phyloP scores from a whole-genome alignment of 2,113 vertebrate species.

The Procavia capensis region DNA sequence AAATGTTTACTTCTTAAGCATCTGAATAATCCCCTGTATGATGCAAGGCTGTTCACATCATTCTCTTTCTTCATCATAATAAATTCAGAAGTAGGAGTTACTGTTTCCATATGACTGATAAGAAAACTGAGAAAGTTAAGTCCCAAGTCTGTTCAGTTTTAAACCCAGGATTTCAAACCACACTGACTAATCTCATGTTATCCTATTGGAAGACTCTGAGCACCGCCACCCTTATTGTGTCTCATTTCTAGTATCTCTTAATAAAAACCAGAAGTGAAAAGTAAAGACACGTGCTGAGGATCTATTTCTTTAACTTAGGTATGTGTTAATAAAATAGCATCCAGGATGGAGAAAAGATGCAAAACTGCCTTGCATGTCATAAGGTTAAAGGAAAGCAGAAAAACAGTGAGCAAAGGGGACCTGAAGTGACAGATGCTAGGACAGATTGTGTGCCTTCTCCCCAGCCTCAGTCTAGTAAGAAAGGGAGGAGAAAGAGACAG shows the following conservation, averaged over 20 bases:
- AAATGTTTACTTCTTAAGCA: neutral
- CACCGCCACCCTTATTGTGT: neutral
- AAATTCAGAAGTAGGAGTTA: neutral
- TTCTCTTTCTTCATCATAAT: slow-evolving; percentile 10
- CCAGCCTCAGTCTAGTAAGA: slow-evolving; percentile 43
- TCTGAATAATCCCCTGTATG: neutral
- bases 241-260: neutral
- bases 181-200: neutral
- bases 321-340: neutral
- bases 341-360: neutral
- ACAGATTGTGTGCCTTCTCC: slow-evolving; percentile 67
- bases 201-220: neutral
- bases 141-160: neutral
- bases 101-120: neutral
- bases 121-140: neutral
- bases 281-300: neutral
- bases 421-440: slow-evolving; percentile 37
- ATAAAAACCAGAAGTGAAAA: neutral
- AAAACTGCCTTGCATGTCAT: neutral
- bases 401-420: slow-evolving; percentile 60
- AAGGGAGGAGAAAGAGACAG: neutral
- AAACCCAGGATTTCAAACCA: neutral
- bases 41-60: neutral
- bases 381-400: slow-evolving; percentile 65
- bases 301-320: neutral